phyloP scores from a whole-genome alignment of 2,888 invertebrate species.

The Onthophagus sagittarius region DNA sequence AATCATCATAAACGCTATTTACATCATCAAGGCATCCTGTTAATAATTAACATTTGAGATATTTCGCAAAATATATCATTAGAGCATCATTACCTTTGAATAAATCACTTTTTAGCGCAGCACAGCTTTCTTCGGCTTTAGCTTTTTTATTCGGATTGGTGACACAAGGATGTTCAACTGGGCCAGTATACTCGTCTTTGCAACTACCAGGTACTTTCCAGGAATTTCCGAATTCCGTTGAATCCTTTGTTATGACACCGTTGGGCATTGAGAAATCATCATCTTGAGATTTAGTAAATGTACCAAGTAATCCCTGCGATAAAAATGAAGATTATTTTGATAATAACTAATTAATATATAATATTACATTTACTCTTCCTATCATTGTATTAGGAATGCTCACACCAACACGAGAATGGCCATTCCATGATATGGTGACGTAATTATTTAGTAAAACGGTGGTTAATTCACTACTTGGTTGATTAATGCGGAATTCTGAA shows the following conservation, averaged over 20 bases:
- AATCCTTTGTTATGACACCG: slow-evolving; percentile 5
- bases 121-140: slow-evolving; percentile 5
- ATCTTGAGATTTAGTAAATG: slow-evolving; percentile 1
- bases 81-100: not conserved
- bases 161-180: slow-evolving; percentile 12
- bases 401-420: not conserved
- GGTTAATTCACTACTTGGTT: slow-evolving; percentile 66
- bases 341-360: not conserved
- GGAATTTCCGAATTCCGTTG: slow-evolving; percentile 13
- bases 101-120: not conserved
- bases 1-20: slow-evolving; percentile 67
- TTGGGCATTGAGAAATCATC: slow-evolving; percentile 14
- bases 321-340: not conserved
- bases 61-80: too few species aligned
- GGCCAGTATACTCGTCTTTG: not conserved
- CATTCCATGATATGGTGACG: slow-evolving; percentile 8
- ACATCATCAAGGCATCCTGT: slow-evolving; percentile 57
- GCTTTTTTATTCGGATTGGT: not conserved
- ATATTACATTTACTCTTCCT: slow-evolving; percentile 11
- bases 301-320: slow-evolving; percentile 17
- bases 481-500: slow-evolving; percentile 34
- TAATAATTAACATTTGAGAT: slow-evolving; percentile 4
- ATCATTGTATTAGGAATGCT: slow-evolving; percentile 6
- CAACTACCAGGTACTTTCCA: slow-evolving; percentile 15
- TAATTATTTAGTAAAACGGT: slow-evolving; percentile 3